phyloP scores from a whole-genome alignment of 1,140 invertebrate species.

The Drosophila sucinea region DNA sequence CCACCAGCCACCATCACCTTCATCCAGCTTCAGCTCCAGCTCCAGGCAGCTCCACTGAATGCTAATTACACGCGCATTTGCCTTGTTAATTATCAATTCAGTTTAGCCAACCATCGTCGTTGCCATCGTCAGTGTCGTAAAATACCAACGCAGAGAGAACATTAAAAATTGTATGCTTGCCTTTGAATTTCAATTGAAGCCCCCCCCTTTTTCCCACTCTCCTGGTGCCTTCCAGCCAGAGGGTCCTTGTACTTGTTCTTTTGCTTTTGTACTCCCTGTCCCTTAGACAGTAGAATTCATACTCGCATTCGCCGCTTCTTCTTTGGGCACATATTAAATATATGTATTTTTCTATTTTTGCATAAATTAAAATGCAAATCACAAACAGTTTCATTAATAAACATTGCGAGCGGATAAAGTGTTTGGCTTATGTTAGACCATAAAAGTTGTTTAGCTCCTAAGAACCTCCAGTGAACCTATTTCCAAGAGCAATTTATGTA shows the following conservation, averaged over 20 bases:
- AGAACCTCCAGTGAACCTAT: constrained; percentile 4
- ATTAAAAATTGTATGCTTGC: constrained; percentile 73
- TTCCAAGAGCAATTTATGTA: not conserved
- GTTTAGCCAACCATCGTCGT: constrained; percentile 61
- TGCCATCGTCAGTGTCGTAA: constrained; percentile 59
- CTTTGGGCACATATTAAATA: constrained; percentile 53
- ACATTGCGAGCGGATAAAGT: constrained; percentile 74
- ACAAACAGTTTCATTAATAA: constrained; percentile 81
- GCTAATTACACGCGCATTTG: constrained; percentile 80
- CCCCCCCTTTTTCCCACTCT: not conserved
- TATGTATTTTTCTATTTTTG: constrained; percentile 72
- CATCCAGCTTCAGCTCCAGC: not conserved
- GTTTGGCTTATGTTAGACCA: constrained; percentile 68
- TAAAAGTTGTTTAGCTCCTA: constrained; percentile 47
- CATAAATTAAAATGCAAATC: constrained; percentile 82
- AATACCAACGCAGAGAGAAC: constrained; percentile 63
- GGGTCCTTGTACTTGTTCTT: constrained; percentile 1
- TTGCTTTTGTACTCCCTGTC: constrained; percentile 9
- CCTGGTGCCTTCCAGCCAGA: constrained; percentile 1
- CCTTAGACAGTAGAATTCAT: constrained; percentile 9
- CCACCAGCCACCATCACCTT: not conserved
- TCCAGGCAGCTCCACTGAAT: constrained; percentile 61
- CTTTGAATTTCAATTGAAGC: constrained; percentile 76
- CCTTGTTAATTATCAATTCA: constrained; percentile 81
- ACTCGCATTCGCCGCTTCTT: constrained; percentile 2